phyloP scores from a whole-genome alignment of 2,113 vertebrate genomes.

The Ptilorrhoa leucosticta region DNA sequence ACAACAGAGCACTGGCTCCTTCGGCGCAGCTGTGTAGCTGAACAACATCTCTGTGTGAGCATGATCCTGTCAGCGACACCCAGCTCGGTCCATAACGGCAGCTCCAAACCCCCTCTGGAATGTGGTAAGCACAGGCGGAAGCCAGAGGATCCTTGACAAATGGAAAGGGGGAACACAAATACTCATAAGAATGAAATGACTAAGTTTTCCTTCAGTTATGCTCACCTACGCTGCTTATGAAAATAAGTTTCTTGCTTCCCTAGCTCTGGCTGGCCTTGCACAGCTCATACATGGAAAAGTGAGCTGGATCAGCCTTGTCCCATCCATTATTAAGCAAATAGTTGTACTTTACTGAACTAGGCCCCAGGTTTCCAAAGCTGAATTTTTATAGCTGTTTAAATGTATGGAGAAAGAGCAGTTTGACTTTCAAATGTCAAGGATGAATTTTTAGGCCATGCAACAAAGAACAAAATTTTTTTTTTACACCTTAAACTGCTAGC shows the following conservation, averaged over 20 bases:
- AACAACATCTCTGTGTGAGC: neutral
- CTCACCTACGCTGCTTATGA: neutral
- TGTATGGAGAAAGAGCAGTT: neutral
- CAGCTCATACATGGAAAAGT: neutral
- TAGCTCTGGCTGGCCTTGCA: neutral
- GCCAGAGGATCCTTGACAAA: neutral
- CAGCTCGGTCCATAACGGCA: neutral
- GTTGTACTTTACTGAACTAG: neutral
- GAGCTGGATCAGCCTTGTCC: neutral
- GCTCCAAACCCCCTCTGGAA: neutral
- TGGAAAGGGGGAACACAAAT: neutral
- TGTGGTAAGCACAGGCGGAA: neutral
- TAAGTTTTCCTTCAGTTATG: neutral
- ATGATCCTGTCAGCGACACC: neutral
- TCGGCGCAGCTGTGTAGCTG: neutral
- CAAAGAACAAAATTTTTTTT: neutral
- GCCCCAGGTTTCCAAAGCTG: neutral
- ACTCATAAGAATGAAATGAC: neutral
- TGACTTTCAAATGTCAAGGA: neutral
- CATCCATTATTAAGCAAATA: neutral
- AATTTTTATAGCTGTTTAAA: neutral
- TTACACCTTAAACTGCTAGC: neutral
- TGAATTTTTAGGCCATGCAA: neutral
- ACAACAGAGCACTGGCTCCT: neutral
- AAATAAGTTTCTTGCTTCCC: neutral